Base-by-base conservation (phyloP, 2,113 vertebrate species). In the Gambusia holbrooki region DNA sequence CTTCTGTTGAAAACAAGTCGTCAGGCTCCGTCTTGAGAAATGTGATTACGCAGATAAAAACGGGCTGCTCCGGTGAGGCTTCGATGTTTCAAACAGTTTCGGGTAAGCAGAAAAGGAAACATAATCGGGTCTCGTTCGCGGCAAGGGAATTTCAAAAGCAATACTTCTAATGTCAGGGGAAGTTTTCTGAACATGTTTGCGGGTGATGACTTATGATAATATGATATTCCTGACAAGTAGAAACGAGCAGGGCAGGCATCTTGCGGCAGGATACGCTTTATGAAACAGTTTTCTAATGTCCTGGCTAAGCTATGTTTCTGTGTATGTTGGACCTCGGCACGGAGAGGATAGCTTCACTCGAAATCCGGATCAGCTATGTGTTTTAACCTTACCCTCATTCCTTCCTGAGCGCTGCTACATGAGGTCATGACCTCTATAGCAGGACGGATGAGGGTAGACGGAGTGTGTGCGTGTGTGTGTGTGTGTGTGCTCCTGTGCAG, bases 381-480 rank as follows among this genome's bases (percentile, higher is more conserved):
- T 88, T 90, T 87, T 73, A 86, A 87, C 88, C 62, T 77, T 74
- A 69, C 64, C 78, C 74, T 88, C 83, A 85, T 89, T 93, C 89
- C 79, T 87, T 84, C 80, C 73, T 77, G 74, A 51, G 78, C 72
- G 42, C 76, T 84, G 82, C 84, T 84, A 90, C 88, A 86, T 79
- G 85, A 69, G 92, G 89, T 88, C 82, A 65, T 67, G 88, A 92
- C 91, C 92, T 87, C 71, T 61, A 79, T 84, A 84, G 77, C 70
- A 86, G 85, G 84, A 88, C 80, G 85, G 71, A 89, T 84, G 82
- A 89, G 81, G 85, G 80, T 76, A 71, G 75, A 65, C 69, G 65
- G 58, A 45, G 76, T 82, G 83, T 82, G 63, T 84, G 76, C 76
- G 74, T 62, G 42, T 45, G 42, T 17, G 76, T 62, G 42, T 45